phyloP scores from a whole-genome alignment of 2,113 vertebrate species.

The Podilymbus podiceps region DNA sequence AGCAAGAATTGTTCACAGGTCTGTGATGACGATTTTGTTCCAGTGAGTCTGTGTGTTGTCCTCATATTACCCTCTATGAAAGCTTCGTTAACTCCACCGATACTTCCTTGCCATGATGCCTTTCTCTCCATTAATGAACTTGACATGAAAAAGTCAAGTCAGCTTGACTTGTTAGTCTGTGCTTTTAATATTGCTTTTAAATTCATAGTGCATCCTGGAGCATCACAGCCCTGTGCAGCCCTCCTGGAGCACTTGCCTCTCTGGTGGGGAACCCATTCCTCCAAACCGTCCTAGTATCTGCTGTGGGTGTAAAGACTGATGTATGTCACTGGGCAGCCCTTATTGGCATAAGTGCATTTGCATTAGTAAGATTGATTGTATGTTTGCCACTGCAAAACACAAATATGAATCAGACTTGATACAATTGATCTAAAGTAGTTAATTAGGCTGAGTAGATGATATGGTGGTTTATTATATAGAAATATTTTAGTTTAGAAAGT shows the following conservation, averaged over 20 bases:
- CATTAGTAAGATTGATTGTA: neutral
- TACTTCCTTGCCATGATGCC: neutral
- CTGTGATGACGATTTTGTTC: neutral
- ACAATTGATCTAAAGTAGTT: neutral
- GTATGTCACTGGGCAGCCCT: neutral
- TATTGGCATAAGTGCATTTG: neutral
- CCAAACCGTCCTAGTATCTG: neutral
- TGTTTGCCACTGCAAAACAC: neutral
- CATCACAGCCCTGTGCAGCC: neutral
- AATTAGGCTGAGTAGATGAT: neutral
- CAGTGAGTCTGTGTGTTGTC: neutral
- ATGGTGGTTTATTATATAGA: neutral
- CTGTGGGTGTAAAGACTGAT: neutral
- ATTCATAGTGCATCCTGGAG: neutral
- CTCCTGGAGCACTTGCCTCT: neutral
- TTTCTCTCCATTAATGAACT: neutral
- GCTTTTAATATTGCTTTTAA: neutral
- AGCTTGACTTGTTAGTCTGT: neutral
- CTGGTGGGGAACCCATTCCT: neutral
- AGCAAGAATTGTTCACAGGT: neutral
- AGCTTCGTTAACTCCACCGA: fast-evolving
- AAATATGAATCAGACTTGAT: neutral
- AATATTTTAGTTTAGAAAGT: neutral
- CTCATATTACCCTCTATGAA: neutral
- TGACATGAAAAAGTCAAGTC: neutral